A percentile compares a stretch with the other conserved stretches of the same genome.
Conservation (phyloP, 2,113 vertebrate genomes). For the Apus apus region DNA sequence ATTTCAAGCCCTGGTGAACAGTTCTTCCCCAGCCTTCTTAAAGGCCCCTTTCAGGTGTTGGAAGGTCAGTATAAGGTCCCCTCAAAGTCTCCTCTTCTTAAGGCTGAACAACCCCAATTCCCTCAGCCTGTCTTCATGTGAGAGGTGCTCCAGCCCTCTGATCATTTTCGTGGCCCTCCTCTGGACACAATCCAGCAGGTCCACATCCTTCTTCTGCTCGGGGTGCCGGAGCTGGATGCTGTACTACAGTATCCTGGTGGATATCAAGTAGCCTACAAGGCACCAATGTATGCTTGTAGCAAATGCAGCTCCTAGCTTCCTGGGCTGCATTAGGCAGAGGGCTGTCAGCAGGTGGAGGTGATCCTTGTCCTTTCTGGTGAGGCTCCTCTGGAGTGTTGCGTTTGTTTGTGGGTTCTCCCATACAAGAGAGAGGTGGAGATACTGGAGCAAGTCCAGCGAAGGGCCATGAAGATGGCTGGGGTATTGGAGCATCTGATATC, state of each 20-base stretch:
- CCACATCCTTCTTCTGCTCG: too few relatives aligned
- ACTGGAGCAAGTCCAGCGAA: background rate
- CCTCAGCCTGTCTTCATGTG: too few relatives aligned
- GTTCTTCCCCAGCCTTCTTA: too few relatives aligned
- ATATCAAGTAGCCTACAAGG: rapidly evolving
- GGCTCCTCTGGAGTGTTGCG: background rate
- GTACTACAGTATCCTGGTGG: background rate
- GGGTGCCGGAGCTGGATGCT: too few relatives aligned
- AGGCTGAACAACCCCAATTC: too few relatives aligned
- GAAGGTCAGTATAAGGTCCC: too few relatives aligned
- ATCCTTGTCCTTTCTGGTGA: background rate
- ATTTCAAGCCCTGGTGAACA: too few relatives aligned
- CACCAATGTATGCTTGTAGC: background rate
- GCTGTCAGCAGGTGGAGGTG: background rate
- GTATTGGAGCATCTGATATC: background rate
- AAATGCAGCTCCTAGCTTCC: background rate
- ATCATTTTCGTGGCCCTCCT: too few relatives aligned
- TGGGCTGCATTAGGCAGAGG: background rate
- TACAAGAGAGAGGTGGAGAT: background rate
- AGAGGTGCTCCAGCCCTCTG: too few relatives aligned
- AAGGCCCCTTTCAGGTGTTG: too few relatives aligned
- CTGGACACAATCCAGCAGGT: too few relatives aligned
- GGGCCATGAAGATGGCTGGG: rapidly evolving
- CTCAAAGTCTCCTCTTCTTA: too few relatives aligned
- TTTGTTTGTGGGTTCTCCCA: rapidly evolving